phyloP scores from a whole-genome alignment of 2,797 vertebrate species.

The Xerus rutilus region DNA sequence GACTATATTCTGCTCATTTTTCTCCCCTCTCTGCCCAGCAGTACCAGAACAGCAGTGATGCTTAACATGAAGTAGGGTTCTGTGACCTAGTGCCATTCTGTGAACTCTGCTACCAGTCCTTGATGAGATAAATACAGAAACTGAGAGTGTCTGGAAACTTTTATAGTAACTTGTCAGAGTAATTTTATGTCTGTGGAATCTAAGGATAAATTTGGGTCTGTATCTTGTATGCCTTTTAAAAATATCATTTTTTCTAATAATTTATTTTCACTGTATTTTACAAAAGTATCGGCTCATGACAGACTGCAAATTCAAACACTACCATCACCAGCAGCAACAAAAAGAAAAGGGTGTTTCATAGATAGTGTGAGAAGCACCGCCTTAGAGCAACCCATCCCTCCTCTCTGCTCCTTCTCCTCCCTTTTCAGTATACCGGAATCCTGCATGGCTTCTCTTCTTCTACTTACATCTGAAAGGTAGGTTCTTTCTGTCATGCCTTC shows the following conservation, averaged over 20 bases:
- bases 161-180: not conserved
- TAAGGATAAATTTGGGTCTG: not conserved
- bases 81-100: not conserved
- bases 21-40: not conserved
- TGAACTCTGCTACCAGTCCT: not conserved
- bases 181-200: not conserved
- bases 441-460: not conserved
- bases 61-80: not conserved
- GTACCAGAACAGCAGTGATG: not conserved
- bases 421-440: not conserved
- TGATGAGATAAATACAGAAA: not conserved
- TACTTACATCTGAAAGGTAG: not conserved
- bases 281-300: not conserved
- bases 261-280: constrained; percentile 43
- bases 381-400: not conserved
- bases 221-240: constrained; percentile 38
- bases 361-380: not conserved
- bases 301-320: constrained; percentile 40
- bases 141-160: not conserved
- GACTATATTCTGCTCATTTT: constrained; percentile 23
- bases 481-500: not conserved
- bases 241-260: constrained; percentile 19
- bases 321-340: not conserved
- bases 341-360: constrained; percentile 24
- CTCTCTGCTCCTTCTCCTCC: not conserved